phyloP scores from a whole-genome alignment of 2,888 invertebrate genomes.

The Phengaris arion region DNA sequence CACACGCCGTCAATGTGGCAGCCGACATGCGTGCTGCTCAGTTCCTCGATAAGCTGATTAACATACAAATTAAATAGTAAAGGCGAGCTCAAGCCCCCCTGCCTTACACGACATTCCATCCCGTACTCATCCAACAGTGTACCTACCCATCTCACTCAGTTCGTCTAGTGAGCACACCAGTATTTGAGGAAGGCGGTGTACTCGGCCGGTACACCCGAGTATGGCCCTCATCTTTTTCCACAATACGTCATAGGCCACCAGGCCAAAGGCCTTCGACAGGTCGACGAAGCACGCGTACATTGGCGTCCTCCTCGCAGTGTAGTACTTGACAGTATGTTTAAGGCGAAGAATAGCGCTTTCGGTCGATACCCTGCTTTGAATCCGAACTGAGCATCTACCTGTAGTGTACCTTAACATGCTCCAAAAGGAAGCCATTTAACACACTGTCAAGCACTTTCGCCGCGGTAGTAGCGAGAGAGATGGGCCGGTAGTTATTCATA shows the following conservation, averaged over 20 bases:
- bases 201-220: background rate
- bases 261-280: no score
- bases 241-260: background rate
- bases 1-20: no score
- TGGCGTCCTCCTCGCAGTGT: no score
- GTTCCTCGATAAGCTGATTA: no score
- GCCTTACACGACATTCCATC: conserved; percentile 5
- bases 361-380: background rate
- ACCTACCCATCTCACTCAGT: conserved; percentile 16
- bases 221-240: background rate
- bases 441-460: conserved; percentile 12
- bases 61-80: background rate
- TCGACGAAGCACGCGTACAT: no score
- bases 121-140: conserved; percentile 1
- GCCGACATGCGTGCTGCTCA: no score
- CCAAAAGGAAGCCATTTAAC: background rate
- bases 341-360: background rate
- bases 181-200: background rate
- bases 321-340: background rate
- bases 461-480: background rate
- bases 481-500: no score
- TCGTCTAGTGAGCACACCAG: conserved; percentile 11
- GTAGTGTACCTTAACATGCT: background rate
- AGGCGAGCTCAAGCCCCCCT: background rate
- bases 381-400: conserved; percentile 14